phyloP scores from a whole-genome alignment of 2,113 vertebrate genomes.

The Athene noctua region DNA sequence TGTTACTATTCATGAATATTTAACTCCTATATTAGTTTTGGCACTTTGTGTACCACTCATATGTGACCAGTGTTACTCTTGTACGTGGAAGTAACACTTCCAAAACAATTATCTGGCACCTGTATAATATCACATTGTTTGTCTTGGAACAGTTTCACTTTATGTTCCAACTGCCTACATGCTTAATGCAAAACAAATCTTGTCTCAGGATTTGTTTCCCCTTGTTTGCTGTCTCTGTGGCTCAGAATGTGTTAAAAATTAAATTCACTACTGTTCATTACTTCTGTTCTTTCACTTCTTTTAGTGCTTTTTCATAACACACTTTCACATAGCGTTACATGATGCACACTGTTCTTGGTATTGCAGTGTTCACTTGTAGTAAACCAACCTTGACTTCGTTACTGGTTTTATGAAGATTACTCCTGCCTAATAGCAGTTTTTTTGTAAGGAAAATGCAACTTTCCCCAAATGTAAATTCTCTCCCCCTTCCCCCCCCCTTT shows the following conservation, averaged over 20 bases:
- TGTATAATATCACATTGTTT: neutral
- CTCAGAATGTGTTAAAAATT: constrained; percentile 25
- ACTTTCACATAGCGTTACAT: neutral
- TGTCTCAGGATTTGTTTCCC: constrained; percentile 49
- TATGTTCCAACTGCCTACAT: neutral
- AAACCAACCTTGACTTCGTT: neutral
- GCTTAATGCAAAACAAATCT: constrained; percentile 47
- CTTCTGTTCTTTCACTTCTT: constrained; percentile 43
- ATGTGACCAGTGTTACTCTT: neutral
- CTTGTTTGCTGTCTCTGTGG: constrained; percentile 26
- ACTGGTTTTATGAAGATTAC: neutral
- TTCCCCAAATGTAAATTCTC: neutral
- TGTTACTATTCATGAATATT: constrained; percentile 28
- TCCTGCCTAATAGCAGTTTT: neutral
- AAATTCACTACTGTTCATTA: constrained; percentile 33
- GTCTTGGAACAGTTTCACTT: constrained; percentile 28
- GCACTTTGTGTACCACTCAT: neutral
- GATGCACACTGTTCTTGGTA: neutral
- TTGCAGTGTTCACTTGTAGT: neutral
- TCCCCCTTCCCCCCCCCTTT: accelerated
- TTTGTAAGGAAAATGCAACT: neutral
- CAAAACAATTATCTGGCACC: constrained; percentile 8
- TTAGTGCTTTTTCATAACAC: constrained; percentile 11
- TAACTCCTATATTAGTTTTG: constrained; percentile 10
- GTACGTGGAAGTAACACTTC: neutral